Conservation (phyloP, 2,113 vertebrate genomes). For the Xenopus tropicalis region UCB_Xtro_10.0 CM004443.2:138895001-138895500, state of each 20-base stretch:
- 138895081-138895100: slow-evolving; percentile 74
- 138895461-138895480: no score
- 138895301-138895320: background rate
- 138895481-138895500: no score
- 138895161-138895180: slow-evolving; percentile 70
- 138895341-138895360: background rate
- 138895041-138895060: no score
- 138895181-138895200: slow-evolving; percentile 93
- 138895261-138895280: slow-evolving; percentile 94
- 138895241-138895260: slow-evolving; percentile 90
- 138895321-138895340: no score
- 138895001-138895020: no score
- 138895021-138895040: no score
- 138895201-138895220: slow-evolving; percentile 93
- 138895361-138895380: slow-evolving; percentile 24
- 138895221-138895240: slow-evolving; percentile 86
- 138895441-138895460: no score
- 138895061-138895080: background rate
- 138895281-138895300: slow-evolving; percentile 82
- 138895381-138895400: slow-evolving; percentile 42
- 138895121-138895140: slow-evolving; percentile 92
- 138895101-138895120: slow-evolving; percentile 85
- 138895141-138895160: slow-evolving; percentile 77
- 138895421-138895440: no score
- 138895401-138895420: no score